These are phyloP conservation scores for Drosophila burlai DNA, from an alignment of 1,140 invertebrate genomes.

Conservation along the genomic window DNA sequence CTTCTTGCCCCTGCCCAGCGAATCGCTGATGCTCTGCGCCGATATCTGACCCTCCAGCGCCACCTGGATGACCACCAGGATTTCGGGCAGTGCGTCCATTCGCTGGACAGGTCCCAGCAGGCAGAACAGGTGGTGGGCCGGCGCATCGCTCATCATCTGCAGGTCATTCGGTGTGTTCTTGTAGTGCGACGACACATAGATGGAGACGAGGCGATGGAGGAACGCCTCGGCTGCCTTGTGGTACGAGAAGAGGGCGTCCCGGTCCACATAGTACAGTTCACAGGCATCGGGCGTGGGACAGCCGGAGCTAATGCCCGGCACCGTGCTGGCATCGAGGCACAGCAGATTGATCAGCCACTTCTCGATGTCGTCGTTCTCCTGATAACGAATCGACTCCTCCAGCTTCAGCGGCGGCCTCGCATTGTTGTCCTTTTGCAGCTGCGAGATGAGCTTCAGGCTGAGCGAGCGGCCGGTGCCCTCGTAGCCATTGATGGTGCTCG, in stretches of 20 bases:
- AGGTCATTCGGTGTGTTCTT: conserved; percentile 99
- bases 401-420: conserved; percentile 88
- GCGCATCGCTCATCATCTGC: conserved; percentile 99
- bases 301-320: conserved; percentile 89
- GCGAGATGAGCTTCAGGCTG: conserved; percentile 97
- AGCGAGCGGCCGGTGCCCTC: conserved; percentile 99
- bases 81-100: conserved; percentile 92
- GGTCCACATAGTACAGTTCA: conserved; percentile 95
- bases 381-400: conserved; percentile 98
- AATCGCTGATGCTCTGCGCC: conserved; percentile 90
- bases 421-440: conserved; percentile 89
- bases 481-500: conserved; percentile 99
- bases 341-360: conserved; percentile 96
- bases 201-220: conserved; percentile 95
- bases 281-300: conserved; percentile 95
- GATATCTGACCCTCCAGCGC: conserved; percentile 98
- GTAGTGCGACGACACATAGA: conserved; percentile 99
- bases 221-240: conserved; percentile 98
- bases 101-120: conserved; percentile 93
- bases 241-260: conserved; percentile 98
- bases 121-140: conserved; percentile 98
- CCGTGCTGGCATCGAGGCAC: conserved; percentile 94
- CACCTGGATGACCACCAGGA: conserved; percentile 96
- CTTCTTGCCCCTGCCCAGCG: conserved; percentile 93
- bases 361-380: conserved; percentile 94